Base-by-base conservation (phyloP, 2,888 invertebrate genomes). In the Microctonus brassicae region DNA sequence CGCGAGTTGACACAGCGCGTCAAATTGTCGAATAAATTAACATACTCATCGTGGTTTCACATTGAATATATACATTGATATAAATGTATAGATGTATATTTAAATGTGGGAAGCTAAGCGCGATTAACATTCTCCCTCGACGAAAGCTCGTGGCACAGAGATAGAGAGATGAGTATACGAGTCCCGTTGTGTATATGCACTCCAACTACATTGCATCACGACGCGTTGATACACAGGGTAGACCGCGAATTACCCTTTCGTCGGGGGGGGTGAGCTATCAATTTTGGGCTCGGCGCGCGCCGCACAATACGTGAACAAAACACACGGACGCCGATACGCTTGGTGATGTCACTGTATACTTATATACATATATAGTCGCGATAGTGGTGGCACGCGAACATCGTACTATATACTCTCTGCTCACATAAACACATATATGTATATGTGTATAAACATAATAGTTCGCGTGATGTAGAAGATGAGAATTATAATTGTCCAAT, bases 201-300 rank as follows among this genome's bases (percentile, higher is more conserved):
- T 47, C 47, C 47, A 47, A 47, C 47, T 47, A 47, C 47, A 47
- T 47, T 47, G 47, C 47, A 47, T 47, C 47, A 74, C 47, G 29
- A 61, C 13, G 47, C 70, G 72, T 71, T 65, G 69, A 75, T 77
- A 74, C 72, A 75, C 71, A 60, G 75, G 72, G 71, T 74, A 77
- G 73, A 76, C 69, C 73, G 75, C 76, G 80, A 83, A 83, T 84
- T 82, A 84, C 78, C 79, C 83, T 83, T 83, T 84, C 82, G 81
- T 82, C 80, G 81, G 78, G 47, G 78, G 47, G 29, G 7, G 79
- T 77, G 78, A 77, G 78, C 81, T 76, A 85, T 85, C 84, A 81
- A 85, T 85, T 83, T 83, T 79, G 76, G 73, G 72, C 57, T 63
- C 58, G 33, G 65, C 65, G 65, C 60, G 58, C 34, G 75, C 72